Evolutionary conservation across 1,140 invertebrate species (phyloP).

Genomic region (Drosophila neocordata): DNA sequence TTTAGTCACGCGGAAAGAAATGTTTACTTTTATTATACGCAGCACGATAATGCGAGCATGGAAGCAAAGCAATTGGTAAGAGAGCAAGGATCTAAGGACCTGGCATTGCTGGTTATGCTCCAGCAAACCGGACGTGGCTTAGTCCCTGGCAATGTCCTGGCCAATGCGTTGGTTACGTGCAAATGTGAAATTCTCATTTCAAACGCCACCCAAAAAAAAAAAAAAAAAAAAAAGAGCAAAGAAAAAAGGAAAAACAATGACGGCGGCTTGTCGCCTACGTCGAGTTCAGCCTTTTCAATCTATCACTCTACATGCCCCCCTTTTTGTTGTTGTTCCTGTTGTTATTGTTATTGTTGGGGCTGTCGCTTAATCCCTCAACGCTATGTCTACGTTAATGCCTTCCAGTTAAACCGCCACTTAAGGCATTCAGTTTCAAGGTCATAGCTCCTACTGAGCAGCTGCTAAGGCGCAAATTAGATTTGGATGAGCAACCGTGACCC

Average conservation of each 20-base stretch:
- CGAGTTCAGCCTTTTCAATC: conserved; percentile 29
- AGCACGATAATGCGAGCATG: conserved; percentile 29
- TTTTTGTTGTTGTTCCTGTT: conserved; percentile 28
- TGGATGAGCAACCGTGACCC: conserved; percentile 47
- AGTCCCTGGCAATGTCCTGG: conserved; percentile 30
- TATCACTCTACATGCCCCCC: conserved; percentile 46
- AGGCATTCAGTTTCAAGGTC: conserved; percentile 61
- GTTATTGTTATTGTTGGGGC: conserved; percentile 7
- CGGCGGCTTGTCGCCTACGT: background rate
- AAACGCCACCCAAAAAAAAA: conserved; percentile 29
- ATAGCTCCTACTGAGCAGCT: conserved; percentile 45
- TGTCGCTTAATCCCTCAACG: conserved; percentile 9
- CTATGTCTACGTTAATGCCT: conserved; percentile 34
- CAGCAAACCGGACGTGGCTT: conserved; percentile 63
- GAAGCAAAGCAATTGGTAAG: background rate
- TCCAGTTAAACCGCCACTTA: conserved; percentile 56
- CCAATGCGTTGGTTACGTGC: conserved; percentile 71
- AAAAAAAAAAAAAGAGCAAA: conserved; percentile 43
- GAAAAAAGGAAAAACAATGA: conserved; percentile 13
- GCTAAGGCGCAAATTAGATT: conserved; percentile 76
- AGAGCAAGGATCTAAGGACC: background rate
- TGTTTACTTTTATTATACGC: conserved; percentile 75
- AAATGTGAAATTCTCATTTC: conserved; percentile 70
- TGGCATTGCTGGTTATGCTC: conserved; percentile 35
- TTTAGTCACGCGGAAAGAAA: conserved; percentile 79